phyloP scores from a whole-genome alignment of 2,113 vertebrate genomes.

The Atlantisia rogersi region DNA sequence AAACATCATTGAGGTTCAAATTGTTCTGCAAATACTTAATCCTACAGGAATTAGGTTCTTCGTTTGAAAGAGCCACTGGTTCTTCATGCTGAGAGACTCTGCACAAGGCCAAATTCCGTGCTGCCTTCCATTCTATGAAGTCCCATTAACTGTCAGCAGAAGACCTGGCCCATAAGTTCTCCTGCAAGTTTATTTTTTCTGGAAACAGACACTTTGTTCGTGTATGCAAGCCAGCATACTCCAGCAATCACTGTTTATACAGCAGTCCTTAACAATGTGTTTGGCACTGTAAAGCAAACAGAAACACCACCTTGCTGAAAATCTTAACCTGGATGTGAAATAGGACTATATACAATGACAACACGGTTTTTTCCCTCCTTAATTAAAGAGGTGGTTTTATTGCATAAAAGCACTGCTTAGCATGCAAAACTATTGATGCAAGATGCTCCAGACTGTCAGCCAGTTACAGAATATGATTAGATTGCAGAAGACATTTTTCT shows the following conservation, averaged over 20 bases:
- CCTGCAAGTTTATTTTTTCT: constrained; percentile 24
- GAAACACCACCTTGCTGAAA: not conserved
- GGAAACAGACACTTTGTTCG: not conserved
- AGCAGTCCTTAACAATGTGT: not conserved
- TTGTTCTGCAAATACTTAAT: constrained; percentile 53
- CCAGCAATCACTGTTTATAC: not conserved
- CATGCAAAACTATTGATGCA: not conserved
- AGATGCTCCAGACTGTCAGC: not conserved
- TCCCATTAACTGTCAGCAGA: constrained; percentile 1
- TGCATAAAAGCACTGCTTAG: not conserved
- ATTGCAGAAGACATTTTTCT: not conserved
- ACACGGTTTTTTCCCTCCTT: not conserved
- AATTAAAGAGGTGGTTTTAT: not conserved
- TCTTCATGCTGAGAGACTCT: not conserved
- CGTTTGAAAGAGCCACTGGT: not conserved
- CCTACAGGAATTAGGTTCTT: constrained; percentile 45
- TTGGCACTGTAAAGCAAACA: not conserved
- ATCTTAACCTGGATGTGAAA: not conserved
- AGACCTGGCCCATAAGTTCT: not conserved
- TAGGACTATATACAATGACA: not conserved
- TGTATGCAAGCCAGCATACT: not conserved
- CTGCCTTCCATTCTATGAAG: not conserved
- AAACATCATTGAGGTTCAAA: constrained; percentile 26
- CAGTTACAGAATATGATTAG: not conserved
- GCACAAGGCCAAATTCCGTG: not conserved